A percentile compares a stretch with the other conserved stretches of the same genome.
Evolutionary conservation across 2,113 vertebrate genomes (phyloP).

Genomic region (Motacilla tschutschensis): DNA sequence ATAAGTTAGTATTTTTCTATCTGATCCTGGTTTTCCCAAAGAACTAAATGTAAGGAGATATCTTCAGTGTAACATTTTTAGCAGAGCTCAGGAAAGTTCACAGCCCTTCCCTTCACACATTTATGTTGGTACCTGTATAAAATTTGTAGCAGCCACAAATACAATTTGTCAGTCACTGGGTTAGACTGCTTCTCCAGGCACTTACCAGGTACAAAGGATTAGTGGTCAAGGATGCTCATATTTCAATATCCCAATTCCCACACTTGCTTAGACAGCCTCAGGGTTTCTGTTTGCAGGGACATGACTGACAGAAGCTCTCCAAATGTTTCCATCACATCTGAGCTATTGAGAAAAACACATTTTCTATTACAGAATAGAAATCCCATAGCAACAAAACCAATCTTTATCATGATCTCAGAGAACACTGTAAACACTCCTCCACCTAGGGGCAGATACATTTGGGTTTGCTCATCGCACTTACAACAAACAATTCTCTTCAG

Average conservation of each 20-base stretch:
- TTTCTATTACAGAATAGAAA: not conserved
- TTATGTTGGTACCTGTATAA: not conserved
- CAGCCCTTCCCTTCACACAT: not conserved
- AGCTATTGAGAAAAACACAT: not conserved
- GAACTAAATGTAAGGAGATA: not conserved
- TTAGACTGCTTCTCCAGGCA: not conserved
- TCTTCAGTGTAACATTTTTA: not conserved
- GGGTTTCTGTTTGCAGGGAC: not conserved
- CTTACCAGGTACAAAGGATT: not conserved
- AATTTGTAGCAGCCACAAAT: not conserved
- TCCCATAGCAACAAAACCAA: not conserved
- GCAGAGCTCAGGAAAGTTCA: not conserved
- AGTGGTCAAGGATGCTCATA: not conserved
- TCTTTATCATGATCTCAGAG: not conserved
- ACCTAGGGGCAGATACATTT: not conserved
- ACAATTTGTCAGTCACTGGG: not conserved
- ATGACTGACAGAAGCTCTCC: rapidly evolving
- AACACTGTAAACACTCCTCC: not conserved
- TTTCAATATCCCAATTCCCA: not conserved
- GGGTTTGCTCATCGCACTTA: not conserved
- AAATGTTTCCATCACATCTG: not conserved
- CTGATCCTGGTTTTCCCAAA: not conserved
- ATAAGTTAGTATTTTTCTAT: not conserved
- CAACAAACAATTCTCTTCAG: not conserved
- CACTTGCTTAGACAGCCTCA: not conserved